phyloP scores from a whole-genome alignment of 2,888 invertebrate species.

The Hylaea fasciaria region DNA sequence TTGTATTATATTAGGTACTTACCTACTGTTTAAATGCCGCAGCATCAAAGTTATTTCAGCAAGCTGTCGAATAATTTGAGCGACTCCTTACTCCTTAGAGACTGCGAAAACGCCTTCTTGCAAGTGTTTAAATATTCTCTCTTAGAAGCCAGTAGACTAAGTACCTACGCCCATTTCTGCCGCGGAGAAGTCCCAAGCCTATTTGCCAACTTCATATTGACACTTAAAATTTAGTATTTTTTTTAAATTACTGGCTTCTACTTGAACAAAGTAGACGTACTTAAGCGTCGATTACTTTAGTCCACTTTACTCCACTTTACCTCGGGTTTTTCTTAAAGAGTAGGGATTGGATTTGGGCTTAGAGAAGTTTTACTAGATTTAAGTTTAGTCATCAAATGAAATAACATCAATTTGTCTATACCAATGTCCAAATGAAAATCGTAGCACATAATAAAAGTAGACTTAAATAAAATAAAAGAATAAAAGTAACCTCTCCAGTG shows the following conservation, averaged over 20 bases:
- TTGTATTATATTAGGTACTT: no score
- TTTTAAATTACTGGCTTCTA: slow-evolving; percentile 10
- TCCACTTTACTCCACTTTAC: no score
- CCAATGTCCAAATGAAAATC: no score
- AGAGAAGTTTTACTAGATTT: slow-evolving; percentile 1
- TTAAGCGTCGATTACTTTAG: no score
- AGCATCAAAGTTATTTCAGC: slow-evolving; percentile 18
- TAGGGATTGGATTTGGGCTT: no score
- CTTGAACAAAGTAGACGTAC: slow-evolving; percentile 2
- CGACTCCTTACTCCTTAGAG: slow-evolving; percentile 18
- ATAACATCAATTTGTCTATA: no score
- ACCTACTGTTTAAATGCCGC: neutral
- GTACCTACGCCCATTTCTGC: slow-evolving; percentile 24
- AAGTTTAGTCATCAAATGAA: no score
- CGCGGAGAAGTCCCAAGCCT: slow-evolving; percentile 16
- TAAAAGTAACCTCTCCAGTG: no score
- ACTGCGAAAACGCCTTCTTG: slow-evolving; percentile 18
- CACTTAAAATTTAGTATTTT: slow-evolving; percentile 23
- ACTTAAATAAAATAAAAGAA: no score
- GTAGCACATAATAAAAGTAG: no score
- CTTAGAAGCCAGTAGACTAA: slow-evolving; percentile 17
- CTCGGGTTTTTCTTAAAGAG: neutral
- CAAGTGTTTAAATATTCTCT: slow-evolving; percentile 34
- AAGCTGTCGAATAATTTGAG: slow-evolving; percentile 27
- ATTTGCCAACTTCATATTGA: slow-evolving; percentile 17